Evolutionary conservation across 2,113 vertebrate genomes (phyloP), one percentile per base, ranked within the genome.

Genomic region (Serranochromis macrocephalus): DNA sequence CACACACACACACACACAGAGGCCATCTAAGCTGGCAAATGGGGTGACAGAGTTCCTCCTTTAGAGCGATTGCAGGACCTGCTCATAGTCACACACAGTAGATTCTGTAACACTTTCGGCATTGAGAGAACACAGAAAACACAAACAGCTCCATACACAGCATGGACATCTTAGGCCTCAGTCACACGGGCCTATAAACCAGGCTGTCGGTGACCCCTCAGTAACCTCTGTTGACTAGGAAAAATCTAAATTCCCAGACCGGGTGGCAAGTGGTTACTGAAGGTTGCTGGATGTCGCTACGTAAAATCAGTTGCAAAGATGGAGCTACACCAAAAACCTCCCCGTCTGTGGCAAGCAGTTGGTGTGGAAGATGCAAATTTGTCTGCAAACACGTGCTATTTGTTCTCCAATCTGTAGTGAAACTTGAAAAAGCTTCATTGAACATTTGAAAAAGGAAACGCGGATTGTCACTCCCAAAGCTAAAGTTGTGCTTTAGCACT

Each of bases 71-170:
- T n/a, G 29, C 71, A 78, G 42, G 24, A 49, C 16, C 71, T 78
- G 26, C 45, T 78, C 71, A 75, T 42, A 49, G 24, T 0, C 71
- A 47, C 71, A 75, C 68, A 75, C 68, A 75, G 66, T 42, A 47
- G 73, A 49, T 78, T 51, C 0, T 33, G 45, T 33, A 4, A 1
- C 19, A n/a, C 6, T 57, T 45, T 82, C 2, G 8, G 33, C 14
- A 58, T 17, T 33, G 26, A 81, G 24, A 51, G 4, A 85, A 66
- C 21, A 75, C 45, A 31, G 26, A 26, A 7, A 14, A 83, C 36
- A 84, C 49, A 87, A 57, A 90, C 17, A 83, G 51, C 38, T 87
- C 45, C 7, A 66, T 2, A 73, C 79, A 89, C 38, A 85, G 81
- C 14, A 89, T 87, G 83, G 31, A 31, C 42, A 31, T 49, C 42